Base-by-base conservation (phyloP, 2,797 vertebrate genomes). In the Ammospiza maritima region DNA sequence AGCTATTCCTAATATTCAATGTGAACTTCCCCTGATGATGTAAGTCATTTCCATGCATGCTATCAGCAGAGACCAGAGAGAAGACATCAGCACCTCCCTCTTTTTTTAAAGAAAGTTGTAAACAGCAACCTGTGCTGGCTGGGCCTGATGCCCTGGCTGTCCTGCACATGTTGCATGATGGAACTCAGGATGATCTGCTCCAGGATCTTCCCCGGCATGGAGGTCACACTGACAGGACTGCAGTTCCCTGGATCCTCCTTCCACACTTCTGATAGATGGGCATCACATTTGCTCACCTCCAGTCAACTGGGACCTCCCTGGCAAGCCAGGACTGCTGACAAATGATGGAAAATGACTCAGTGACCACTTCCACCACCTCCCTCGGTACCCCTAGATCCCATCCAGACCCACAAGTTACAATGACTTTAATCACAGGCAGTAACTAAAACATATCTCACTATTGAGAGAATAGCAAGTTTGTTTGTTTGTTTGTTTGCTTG, bases 261-360 rank as follows among this genome's bases (percentile, higher is more conserved):
- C 21, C n/a, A 53, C 25, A 21, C 6, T 57, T 22, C 11, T 2
- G 45, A 38, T 23, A 27, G 50, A 32, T 16, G 13, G n/a, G 21
- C 9, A 34, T 17, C 30, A 47, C 15, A 23, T 58, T 27, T 77
- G 12, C 51, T 47, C 25, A 7, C 38, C 15, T 47, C 8, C 51
- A 65, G 51, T 27, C 20, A 71, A 3, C 20, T 9, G 44, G 7
- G 57, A 57, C 29, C 16, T 40, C 27, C 16, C 29, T 53, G 40
- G 16, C 8, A 16, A 56, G 53, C 15, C 71, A 66, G 48, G 16
- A 40, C 48, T 51, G 29, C 48, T 57, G n/a, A 50, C 17, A 77
- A 73, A 57, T 22, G 9, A 38, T 0, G 0, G 10, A 11, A 69
- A 64, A 30, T 22, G 56, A 11, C 56, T 84, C 34, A 8, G 22